Conservation (phyloP, 2,888 invertebrate species). For the Ypsolopha sequella region DNA sequence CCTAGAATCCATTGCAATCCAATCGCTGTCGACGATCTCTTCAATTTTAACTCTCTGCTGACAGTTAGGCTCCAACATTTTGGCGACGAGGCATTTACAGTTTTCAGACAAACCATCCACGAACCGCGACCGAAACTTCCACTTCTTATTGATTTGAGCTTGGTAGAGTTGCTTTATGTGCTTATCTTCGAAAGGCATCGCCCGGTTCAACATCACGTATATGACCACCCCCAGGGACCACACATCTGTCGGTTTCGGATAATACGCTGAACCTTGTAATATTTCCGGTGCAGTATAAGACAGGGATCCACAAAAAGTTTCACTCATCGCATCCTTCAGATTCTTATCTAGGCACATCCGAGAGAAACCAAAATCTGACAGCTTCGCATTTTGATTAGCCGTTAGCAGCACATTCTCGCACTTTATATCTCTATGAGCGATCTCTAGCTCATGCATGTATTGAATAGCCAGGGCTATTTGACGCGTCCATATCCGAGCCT, state of each 20-base stretch:
- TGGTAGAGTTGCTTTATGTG: slow-evolving; percentile 79
- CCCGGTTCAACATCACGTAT: slow-evolving; percentile 85
- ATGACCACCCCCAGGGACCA: slow-evolving; percentile 87
- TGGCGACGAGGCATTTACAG: slow-evolving; percentile 72
- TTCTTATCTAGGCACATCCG: slow-evolving; percentile 52
- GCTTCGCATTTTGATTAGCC: slow-evolving; percentile 79
- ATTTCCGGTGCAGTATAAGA: slow-evolving; percentile 92
- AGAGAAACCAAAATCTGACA: slow-evolving; percentile 88
- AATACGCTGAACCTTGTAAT: slow-evolving; percentile 79
- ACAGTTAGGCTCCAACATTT: slow-evolving; percentile 77
- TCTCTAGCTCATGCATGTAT: slow-evolving; percentile 81
- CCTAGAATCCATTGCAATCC: slow-evolving; percentile 77
- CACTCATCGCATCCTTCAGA: slow-evolving; percentile 69
- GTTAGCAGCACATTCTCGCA: slow-evolving; percentile 86
- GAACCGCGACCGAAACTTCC: slow-evolving; percentile 79
- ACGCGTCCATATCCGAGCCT: slow-evolving; percentile 78
- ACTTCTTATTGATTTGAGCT: slow-evolving; percentile 67
- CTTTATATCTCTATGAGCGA: slow-evolving; percentile 85
- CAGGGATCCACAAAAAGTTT: slow-evolving; percentile 88
- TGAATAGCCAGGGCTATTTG: slow-evolving; percentile 78
- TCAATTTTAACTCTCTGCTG: slow-evolving; percentile 71
- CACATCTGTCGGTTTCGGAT: slow-evolving; percentile 79
- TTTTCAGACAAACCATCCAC: slow-evolving; percentile 66
- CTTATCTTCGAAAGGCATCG: slow-evolving; percentile 87
- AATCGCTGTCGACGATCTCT: slow-evolving; percentile 66